Conservation (phyloP, 2,888 invertebrate genomes). For the Apoda limacodes region DNA sequence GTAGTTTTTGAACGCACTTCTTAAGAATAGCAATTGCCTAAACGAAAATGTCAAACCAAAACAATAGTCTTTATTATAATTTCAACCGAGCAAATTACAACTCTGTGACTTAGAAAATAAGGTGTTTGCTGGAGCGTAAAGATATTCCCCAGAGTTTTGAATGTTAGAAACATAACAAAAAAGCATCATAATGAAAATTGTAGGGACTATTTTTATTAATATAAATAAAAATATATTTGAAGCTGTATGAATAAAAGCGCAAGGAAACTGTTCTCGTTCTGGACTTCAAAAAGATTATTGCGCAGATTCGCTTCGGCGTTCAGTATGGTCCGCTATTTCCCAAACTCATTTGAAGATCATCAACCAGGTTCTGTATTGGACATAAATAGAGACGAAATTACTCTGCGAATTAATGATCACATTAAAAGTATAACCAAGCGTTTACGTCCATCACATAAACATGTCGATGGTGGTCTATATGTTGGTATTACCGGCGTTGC, state of each 20-base stretch:
- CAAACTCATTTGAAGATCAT: conserved; percentile 45
- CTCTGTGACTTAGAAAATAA: too few species aligned
- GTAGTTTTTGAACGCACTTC: too few species aligned
- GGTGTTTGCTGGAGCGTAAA: too few species aligned
- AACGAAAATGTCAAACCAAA: too few species aligned
- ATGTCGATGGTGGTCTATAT: conserved; percentile 74
- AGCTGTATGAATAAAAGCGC: conserved; percentile 25
- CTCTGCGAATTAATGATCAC: conserved; percentile 37
- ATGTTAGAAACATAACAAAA: too few species aligned
- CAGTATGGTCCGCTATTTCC: conserved; percentile 56
- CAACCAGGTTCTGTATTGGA: conserved; percentile 23
- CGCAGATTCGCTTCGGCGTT: conserved; percentile 23
- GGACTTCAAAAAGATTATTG: conserved; percentile 24
- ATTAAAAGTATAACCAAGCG: conserved; percentile 41
- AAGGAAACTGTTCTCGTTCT: conserved; percentile 17
- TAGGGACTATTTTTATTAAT: neutral
- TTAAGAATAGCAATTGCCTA: too few species aligned
- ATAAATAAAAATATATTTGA: too few species aligned
- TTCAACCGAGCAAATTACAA: too few species aligned
- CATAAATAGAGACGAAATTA: conserved; percentile 32
- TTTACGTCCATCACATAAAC: conserved; percentile 35
- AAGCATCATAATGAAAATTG: too few species aligned
- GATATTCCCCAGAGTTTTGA: too few species aligned
- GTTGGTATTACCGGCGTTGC: conserved; percentile 78
- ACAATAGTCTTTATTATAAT: too few species aligned